Conservation (phyloP, 2,797 vertebrate genomes). For the Pseudocheirus occidentalis region DNA sequence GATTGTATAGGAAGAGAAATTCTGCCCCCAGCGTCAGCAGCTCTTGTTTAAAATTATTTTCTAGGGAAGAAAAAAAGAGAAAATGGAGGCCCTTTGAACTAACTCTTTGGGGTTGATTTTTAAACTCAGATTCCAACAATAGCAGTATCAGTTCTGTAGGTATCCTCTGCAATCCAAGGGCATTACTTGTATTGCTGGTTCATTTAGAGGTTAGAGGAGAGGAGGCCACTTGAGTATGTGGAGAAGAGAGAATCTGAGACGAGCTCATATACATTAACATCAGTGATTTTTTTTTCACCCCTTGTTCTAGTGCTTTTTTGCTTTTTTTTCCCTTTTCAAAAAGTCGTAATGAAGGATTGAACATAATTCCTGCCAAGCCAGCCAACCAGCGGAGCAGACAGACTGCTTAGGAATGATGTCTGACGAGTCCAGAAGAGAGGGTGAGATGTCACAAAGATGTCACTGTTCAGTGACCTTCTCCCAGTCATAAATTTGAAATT, state of each 20-base stretch:
- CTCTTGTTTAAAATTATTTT: slow-evolving; percentile 47
- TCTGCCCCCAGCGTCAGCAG: slow-evolving; percentile 2
- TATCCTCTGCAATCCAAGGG: not conserved
- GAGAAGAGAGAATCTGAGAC: too few species aligned
- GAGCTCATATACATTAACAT: not conserved
- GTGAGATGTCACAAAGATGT: not conserved
- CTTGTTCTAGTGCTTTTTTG: not conserved
- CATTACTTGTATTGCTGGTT: not conserved
- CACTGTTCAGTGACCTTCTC: not conserved
- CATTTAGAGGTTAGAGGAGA: not conserved
- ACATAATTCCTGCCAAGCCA: not conserved
- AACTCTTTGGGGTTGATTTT: slow-evolving; percentile 40
- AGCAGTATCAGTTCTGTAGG: not conserved
- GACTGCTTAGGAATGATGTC: not conserved
- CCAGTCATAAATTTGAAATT: not conserved
- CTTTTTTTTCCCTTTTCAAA: not conserved
- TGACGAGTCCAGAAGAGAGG: slow-evolving; percentile 15
- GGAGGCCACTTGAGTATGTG: not conserved
- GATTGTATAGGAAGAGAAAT: slow-evolving; percentile 16
- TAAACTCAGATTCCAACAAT: slow-evolving; percentile 15
- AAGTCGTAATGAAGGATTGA: not conserved
- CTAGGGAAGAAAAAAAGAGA: not conserved
- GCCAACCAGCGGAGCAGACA: not conserved
- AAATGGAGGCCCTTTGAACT: slow-evolving; percentile 22
- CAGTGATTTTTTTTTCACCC: not conserved